Evolutionary conservation across 2,113 vertebrate genomes (phyloP), one percentile per base, ranked within the genome.

Genomic region (Ammodramus savannarum): DNA sequence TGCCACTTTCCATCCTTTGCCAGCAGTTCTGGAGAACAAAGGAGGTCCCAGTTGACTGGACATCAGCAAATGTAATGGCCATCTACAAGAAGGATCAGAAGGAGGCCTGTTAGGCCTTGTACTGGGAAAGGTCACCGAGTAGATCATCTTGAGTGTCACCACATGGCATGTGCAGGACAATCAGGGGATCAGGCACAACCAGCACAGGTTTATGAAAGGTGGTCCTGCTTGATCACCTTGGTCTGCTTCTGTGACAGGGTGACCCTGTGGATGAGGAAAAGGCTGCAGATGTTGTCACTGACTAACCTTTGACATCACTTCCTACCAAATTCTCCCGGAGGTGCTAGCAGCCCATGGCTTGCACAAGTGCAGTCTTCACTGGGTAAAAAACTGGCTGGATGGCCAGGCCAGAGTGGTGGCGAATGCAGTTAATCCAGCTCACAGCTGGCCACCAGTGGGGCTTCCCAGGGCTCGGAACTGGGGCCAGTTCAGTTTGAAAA

Each of bases 351-450:
- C 25, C 39, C 20, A 34, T 27, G 14, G 38, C 29, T 66, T 41
- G 39, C 31, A 67, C 12, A 41, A 21, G 52, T 16, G 10, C 59
- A 66, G 7, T 41, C 26, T 41, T 59, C 15, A 18, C 21, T 4
- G 3, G 20, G 29, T 52, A n/a, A 73, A 59, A 73, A 41, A 6
- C 5, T 7, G 21, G 16, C 31, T 32, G 12, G 52, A 39, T 79
- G 39, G 31, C 17, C 0, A 0, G 25, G 25, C 39, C n/a, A 23
- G 46, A 34, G 4, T 25, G 39, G 29, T 39, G n/a, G 34, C 14
- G 12, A 67, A 39, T 12, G 17, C 48, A 76, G 8, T 19, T 19
- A 31, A 66, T 22, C 18, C 21, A 73, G 16, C 13, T 19, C 9
- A 26, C 18, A 73, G 19, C 16, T 19, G 9, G 49, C 22, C 72